Percentiles rank a stretch among this genome's conserved stretches.
Conservation (phyloP, 37 sponge, comb jelly and placozoan genomes). For the Cliona cf. orientalis region DNA sequence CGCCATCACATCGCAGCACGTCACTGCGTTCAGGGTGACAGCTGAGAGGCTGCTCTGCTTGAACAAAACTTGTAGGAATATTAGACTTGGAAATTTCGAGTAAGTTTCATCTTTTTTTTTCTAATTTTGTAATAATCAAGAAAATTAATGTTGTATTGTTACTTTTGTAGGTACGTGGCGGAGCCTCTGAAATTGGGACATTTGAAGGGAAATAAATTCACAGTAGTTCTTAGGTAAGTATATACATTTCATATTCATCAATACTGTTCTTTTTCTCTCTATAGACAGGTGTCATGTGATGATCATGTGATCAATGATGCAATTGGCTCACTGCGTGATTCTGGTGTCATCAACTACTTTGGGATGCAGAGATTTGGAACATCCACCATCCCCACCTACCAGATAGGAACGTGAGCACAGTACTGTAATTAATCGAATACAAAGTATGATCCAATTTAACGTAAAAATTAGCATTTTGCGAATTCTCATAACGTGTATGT, state of each 20-base stretch:
- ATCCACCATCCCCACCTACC: slow-evolving; percentile 67
- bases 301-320: slow-evolving; percentile 30
- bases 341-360: slow-evolving; percentile 96
- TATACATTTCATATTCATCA: too few species aligned
- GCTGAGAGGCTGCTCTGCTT: slow-evolving; percentile 70
- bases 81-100: slow-evolving; percentile 82
- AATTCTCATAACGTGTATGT: too few species aligned
- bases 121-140: too few species aligned
- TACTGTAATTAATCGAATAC: too few species aligned
- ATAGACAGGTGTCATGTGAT: slow-evolving; percentile 67
- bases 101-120: too few species aligned
- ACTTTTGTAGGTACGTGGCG: slow-evolving; percentile 50
- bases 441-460: too few species aligned
- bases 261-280: too few species aligned
- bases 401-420: slow-evolving; percentile 75
- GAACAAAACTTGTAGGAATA: slow-evolving; percentile 55
- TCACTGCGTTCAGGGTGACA: slow-evolving; percentile 76
- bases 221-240: slow-evolving; percentile 82
- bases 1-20: slow-evolving; percentile 86
- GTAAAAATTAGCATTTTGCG: too few species aligned
- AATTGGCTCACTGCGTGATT: slow-evolving; percentile 63
- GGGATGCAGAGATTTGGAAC: slow-evolving; percentile 98
- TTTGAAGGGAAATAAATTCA: slow-evolving; percentile 85
- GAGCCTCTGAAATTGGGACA: slow-evolving; percentile 76
- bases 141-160: too few species aligned